Evolutionary conservation across 2,113 vertebrate species (phyloP).

Genomic region (Eptesicus fuscus): DNA sequence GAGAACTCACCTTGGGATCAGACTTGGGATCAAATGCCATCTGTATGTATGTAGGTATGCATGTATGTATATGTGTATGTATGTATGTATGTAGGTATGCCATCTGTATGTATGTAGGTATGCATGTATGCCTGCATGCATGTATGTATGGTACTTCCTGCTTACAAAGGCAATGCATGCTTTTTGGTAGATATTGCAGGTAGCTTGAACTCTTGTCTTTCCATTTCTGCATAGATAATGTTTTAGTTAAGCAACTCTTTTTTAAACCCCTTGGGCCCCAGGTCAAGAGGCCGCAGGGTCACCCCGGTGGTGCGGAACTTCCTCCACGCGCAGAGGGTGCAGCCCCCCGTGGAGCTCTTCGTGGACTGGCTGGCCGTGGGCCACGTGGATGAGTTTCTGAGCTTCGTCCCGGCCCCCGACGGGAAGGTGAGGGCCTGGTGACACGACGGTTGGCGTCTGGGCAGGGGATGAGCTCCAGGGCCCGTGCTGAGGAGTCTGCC

Average conservation of each 20-base stretch:
- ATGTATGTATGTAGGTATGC: no score
- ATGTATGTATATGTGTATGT: no score
- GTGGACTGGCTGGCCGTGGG: constrained; percentile 91
- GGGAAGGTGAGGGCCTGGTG: constrained; percentile 81
- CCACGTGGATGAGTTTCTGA: constrained; percentile 95
- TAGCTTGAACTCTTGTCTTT: not conserved
- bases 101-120: no score
- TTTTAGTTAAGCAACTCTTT: not conserved
- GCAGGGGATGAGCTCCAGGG: accelerated
- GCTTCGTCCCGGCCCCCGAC: constrained; percentile 88
- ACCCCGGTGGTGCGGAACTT: constrained; percentile 90
- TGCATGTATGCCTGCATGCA: no score
- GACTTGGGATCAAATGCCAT: no score
- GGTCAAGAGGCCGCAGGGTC: constrained; percentile 85
- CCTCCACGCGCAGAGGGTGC: constrained; percentile 89
- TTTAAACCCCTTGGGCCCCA: constrained; percentile 1
- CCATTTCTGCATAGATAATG: not conserved
- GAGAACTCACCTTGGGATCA: not conserved
- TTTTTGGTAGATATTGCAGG: not conserved
- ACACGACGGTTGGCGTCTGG: accelerated
- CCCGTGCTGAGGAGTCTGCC: not conserved
- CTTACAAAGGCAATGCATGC: not conserved
- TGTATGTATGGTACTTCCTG: not conserved
- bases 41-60: no score
- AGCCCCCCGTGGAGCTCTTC: constrained; percentile 89